Evolutionary conservation across 2,113 vertebrate species (phyloP).

Genomic region (Scomber japonicus): DNA sequence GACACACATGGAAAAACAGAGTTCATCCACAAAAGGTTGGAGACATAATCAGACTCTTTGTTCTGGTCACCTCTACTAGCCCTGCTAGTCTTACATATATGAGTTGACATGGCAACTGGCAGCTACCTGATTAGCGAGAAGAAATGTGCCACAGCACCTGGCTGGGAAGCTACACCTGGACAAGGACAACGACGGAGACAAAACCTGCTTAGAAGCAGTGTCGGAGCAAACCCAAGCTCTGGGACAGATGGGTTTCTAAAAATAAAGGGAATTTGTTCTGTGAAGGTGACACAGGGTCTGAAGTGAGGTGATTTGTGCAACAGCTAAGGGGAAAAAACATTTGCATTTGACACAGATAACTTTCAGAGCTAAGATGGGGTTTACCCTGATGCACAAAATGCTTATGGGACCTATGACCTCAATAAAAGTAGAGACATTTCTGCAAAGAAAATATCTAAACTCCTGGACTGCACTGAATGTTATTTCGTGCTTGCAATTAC

Average conservation of each 20-base stretch:
- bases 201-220: constrained; percentile 36
- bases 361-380: constrained; percentile 43
- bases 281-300: constrained; percentile 55
- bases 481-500: constrained; percentile 19
- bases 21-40: not conserved
- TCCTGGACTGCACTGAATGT: not conserved
- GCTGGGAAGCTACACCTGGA: constrained; percentile 42
- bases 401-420: constrained; percentile 43
- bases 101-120: constrained; percentile 46
- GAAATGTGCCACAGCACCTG: constrained; percentile 36
- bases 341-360: constrained; percentile 67
- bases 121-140: constrained; percentile 49
- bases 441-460: constrained; percentile 12
- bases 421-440: not conserved
- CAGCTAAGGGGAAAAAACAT: constrained; percentile 64
- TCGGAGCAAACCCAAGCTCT: constrained; percentile 53
- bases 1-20: not conserved
- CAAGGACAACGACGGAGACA: constrained; percentile 59
- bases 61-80: constrained; percentile 21
- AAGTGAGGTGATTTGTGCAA: constrained; percentile 51
- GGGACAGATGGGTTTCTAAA: constrained; percentile 74
- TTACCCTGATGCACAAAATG: constrained; percentile 41
- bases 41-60: constrained; percentile 9
- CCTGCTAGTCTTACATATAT: constrained; percentile 27
- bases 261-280: constrained; percentile 65